Evolutionary conservation across 2,888 invertebrate genomes (phyloP), one percentile per base, ranked within the genome.

Genomic region (Platerodrilus igneus): DNA sequence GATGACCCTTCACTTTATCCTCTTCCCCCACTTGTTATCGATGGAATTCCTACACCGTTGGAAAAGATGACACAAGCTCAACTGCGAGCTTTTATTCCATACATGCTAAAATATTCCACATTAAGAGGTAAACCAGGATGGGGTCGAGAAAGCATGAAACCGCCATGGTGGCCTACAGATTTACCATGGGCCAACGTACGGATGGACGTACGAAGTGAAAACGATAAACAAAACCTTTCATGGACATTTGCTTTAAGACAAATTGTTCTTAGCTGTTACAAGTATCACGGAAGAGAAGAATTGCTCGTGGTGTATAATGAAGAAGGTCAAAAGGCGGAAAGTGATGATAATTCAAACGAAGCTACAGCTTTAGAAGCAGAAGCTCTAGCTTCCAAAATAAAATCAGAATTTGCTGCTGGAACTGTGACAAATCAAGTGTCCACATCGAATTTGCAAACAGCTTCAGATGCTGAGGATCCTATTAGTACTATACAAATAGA

Each of bases 31-130:
- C 77, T 96, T 51, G 92, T 94, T 59, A 92, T 96, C 60, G 95
- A 96, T 71, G 95, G 95, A 48, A 96, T 95, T 66, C 95, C 95
- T 48, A 96, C 95, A 44, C 94, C 95, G 9, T 94, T 96, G 1
- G 95, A 96, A 73, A 96, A 96, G 77, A 96, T 96, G 96, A 96
- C 95, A 22, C 94, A 95, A 75, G 95, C 95, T 37, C 95, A 96
- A 71, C 74, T 96, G 44, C 72, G 96, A 58, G 94, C 94, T 41
- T 96, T 96, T 70, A 96, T 96, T 59, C 95, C 95, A 48, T 78
- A 96, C 57, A 96, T 96, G 95, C 76, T 96, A 62, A 96, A 96
- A 72, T 95, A 94, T 70, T 94, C 94, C 3, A 96, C 95, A 53
- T 93, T 89, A 60, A 77, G 95, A 53, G 95, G 95, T 48, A 96